phyloP scores from a whole-genome alignment of 2,888 invertebrate genomes.

The Ophonus ardosiacus region DNA sequence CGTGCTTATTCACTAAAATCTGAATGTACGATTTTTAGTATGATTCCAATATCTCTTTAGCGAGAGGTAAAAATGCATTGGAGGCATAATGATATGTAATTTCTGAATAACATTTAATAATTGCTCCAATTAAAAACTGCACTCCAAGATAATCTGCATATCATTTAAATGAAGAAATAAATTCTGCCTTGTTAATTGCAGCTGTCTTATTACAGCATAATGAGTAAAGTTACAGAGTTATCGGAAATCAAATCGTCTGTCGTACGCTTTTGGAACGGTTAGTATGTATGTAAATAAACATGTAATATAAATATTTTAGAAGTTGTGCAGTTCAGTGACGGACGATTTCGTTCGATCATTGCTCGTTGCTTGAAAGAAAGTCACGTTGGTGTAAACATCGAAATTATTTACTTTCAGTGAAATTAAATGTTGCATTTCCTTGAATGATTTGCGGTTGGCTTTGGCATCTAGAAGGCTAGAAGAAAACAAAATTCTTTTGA shows the following conservation, averaged over 20 bases:
- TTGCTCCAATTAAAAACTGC: slow-evolving; percentile 20
- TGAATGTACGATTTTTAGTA: too few species aligned
- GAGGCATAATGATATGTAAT: background rate
- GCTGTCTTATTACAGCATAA: slow-evolving; percentile 26
- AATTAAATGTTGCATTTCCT: slow-evolving; percentile 26
- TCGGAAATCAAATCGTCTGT: slow-evolving; percentile 19
- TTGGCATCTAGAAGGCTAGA: slow-evolving; percentile 4
- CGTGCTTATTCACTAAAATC: too few species aligned
- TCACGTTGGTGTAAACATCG: slow-evolving; percentile 43
- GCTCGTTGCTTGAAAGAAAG: slow-evolving; percentile 37
- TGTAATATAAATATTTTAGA: slow-evolving; percentile 57
- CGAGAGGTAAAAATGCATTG: background rate
- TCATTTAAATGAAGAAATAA: slow-evolving; percentile 39
- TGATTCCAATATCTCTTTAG: too few species aligned
- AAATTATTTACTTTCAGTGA: slow-evolving; percentile 19
- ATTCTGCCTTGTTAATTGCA: slow-evolving; percentile 5
- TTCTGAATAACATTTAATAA: background rate
- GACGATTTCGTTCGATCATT: slow-evolving; percentile 42
- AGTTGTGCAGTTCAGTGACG: slow-evolving; percentile 46
- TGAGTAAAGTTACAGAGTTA: slow-evolving; percentile 21
- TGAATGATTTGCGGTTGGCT: slow-evolving; percentile 22
- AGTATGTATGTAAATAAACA: slow-evolving; percentile 54
- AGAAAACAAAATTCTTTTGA: background rate
- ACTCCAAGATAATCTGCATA: background rate
- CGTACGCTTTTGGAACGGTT: slow-evolving; percentile 25